Evolutionary conservation across 2,888 invertebrate species (phyloP).

Genomic region (Brachyptera risi): DNA sequence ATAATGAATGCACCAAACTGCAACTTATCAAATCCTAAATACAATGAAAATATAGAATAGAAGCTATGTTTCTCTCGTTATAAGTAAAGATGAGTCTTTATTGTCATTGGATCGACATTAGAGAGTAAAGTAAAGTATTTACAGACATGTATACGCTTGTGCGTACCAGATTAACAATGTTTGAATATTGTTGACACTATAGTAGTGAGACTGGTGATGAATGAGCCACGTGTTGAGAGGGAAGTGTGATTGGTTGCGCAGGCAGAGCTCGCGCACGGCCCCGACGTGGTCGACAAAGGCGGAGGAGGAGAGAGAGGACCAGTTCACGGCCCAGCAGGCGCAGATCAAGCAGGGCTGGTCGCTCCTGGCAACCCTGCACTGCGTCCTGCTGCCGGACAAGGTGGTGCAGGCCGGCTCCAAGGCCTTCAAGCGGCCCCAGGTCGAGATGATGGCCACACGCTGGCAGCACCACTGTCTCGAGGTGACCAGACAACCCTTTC

Average conservation of each 20-base stretch:
- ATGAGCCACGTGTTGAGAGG: too few species aligned
- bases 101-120: too few species aligned
- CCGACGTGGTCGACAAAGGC: slow-evolving; percentile 48
- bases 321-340: slow-evolving; percentile 79
- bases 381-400: slow-evolving; percentile 91
- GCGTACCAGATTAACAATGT: too few species aligned
- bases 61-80: too few species aligned
- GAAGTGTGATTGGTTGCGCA: background rate
- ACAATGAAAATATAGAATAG: too few species aligned
- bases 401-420: slow-evolving; percentile 65
- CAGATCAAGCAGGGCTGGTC: slow-evolving; percentile 98
- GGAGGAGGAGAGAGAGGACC: slow-evolving; percentile 79
- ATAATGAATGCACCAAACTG: too few species aligned
- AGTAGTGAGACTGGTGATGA: too few species aligned
- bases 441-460: slow-evolving; percentile 93
- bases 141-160: too few species aligned
- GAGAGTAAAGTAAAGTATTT: too few species aligned
- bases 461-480: slow-evolving; percentile 99
- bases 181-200: too few species aligned
- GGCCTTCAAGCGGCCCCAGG: slow-evolving; percentile 89
- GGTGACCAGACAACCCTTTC: slow-evolving; percentile 47
- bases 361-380: slow-evolving; percentile 90
- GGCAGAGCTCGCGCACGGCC: background rate
- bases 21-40: too few species aligned
- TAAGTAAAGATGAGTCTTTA: too few species aligned